Evolutionary conservation across 2,888 invertebrate species (phyloP), one percentile per base, ranked within the genome.

Genomic region (Tyria jacobaeae): DNA sequence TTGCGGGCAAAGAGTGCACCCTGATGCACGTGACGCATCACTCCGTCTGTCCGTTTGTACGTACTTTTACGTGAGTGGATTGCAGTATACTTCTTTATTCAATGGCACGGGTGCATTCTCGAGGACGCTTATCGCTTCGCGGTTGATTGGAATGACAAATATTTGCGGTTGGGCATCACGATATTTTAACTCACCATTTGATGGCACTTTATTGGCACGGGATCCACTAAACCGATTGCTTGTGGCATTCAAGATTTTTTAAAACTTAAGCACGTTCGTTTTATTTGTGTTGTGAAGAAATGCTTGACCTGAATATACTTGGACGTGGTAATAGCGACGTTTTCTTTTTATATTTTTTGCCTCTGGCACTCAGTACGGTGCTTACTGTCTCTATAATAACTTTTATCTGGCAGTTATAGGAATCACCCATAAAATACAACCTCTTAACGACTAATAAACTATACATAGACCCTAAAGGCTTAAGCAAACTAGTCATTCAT

Each of bases 1-100:
- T 89, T 88, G 88, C 79, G 85, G 83, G 82, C 83, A 88, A 89
- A 85, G 87, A 87, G 87, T 82, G 83, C 82, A 79, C 77, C 77
- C 72, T 70, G 71, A 71, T 82, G 84, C 84, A 89, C 90, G 90
- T 89, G 89, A 87, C 86, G 86, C 86, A 85, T 86, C 86, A 84
- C 81, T 82, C 82, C 81, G 86, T 85, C 88, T 83, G 86, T 86
- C 81, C 84, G 86, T 84, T 81, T 84, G 87, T 84, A 78, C 72
- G 86, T 84, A 78, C 71, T 82, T 82, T 80, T 89, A 91, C 90
- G 91, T 90, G 89, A 91, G 87, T 86, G 84, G 89, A 87, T 86
- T 89, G 84, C 84, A 76, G 76, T 79, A 79, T 78, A 73, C 73
- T 78, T 77, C 76, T 80, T 80, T 84, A 85, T 85, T 77, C 78